These are phyloP conservation scores for Ochlodes sylvanus DNA, from an alignment of 2,888 invertebrate species.

Conservation along the genomic window DNA sequence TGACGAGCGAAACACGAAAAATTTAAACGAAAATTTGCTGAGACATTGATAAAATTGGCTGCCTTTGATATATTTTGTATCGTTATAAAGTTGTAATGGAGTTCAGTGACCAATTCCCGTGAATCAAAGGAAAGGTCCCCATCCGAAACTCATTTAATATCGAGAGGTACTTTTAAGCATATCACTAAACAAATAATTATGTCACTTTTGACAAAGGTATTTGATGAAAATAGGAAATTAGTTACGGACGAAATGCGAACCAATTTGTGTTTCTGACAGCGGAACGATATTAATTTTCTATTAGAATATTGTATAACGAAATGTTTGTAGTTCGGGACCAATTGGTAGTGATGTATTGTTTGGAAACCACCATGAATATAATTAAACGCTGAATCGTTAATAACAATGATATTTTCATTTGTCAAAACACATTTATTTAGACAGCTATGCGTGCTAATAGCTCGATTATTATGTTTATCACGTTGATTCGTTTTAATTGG, in stretches of 20 bases:
- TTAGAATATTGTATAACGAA: constrained; percentile 19
- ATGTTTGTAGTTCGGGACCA: constrained; percentile 31
- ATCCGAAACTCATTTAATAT: background rate
- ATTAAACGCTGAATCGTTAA: constrained; percentile 10
- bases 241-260: constrained; percentile 29
- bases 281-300: constrained; percentile 32
- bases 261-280: constrained; percentile 36
- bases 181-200: constrained; percentile 9
- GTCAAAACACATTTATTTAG: too few relatives aligned
- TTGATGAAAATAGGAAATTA: constrained; percentile 36
- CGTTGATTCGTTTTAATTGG: too few relatives aligned
- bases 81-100: constrained; percentile 4
- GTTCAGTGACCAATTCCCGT: background rate
- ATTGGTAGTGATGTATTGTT: constrained; percentile 21
- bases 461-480: too few relatives aligned
- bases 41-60: background rate
- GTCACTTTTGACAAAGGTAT: constrained; percentile 25
- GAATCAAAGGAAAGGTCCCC: background rate
- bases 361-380: constrained; percentile 9
- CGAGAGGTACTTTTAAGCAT: background rate
- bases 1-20: too few relatives aligned
- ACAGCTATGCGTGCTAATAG: too few relatives aligned
- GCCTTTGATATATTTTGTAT: background rate
- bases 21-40: background rate
- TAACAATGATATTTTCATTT: too few relatives aligned